phyloP scores from a whole-genome alignment of 2,113 vertebrate genomes.

The Pseudonaja textilis region DNA sequence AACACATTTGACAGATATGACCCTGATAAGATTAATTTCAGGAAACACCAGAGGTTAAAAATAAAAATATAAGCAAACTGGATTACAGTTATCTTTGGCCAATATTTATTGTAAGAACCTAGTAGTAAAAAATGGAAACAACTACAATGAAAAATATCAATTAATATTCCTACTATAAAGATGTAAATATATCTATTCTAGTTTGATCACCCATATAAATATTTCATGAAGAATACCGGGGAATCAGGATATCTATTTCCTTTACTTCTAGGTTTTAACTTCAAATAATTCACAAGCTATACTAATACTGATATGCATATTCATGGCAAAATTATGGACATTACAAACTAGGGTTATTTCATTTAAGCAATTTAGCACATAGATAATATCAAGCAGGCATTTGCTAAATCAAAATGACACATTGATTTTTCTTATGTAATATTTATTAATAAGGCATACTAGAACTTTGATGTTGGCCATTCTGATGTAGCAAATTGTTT shows the following conservation, averaged over 20 bases:
- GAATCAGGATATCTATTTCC: rapidly evolving
- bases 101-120: background rate
- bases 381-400: background rate
- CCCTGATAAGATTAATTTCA: slow-evolving; percentile 62
- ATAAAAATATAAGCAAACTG: background rate
- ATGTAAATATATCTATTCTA: background rate
- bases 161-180: background rate
- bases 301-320: background rate
- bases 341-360: background rate
- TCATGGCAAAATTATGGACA: background rate
- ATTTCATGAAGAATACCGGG: background rate
- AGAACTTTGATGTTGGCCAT: background rate
- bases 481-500: background rate
- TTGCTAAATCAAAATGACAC: background rate
- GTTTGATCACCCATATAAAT: background rate
- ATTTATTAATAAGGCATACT: background rate
- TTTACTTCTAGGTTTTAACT: background rate
- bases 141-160: background rate
- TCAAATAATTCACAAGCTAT: background rate
- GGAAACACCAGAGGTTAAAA: background rate
- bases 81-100: background rate
- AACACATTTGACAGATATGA: slow-evolving; percentile 73
- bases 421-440: background rate
- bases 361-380: background rate
- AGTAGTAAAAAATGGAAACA: background rate